Evolutionary conservation across 2,113 vertebrate species (phyloP).

Genomic region (Sialia sialis): DNA sequence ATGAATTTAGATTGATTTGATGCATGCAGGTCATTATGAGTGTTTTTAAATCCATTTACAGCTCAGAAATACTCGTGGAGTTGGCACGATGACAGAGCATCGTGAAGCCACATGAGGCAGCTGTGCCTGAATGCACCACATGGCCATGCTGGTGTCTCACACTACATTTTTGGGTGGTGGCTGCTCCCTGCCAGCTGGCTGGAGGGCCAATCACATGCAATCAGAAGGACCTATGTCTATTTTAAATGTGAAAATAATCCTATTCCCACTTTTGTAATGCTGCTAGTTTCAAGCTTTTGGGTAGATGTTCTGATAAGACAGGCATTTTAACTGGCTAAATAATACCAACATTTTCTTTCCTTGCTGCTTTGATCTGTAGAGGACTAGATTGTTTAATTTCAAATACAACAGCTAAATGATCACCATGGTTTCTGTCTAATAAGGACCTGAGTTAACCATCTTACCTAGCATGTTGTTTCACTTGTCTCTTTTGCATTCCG

Average conservation of each 20-base stretch:
- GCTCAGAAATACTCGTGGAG: neutral
- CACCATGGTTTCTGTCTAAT: neutral
- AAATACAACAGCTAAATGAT: neutral
- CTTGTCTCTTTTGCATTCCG: neutral
- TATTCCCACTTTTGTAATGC: neutral
- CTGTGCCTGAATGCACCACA: neutral
- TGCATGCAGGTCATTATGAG: neutral
- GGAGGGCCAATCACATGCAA: neutral
- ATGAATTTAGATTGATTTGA: constrained; percentile 24
- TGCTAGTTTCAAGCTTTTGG: neutral
- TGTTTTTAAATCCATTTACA: constrained; percentile 14
- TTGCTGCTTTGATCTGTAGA: neutral
- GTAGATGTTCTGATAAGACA: neutral
- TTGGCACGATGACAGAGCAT: neutral
- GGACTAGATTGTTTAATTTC: neutral
- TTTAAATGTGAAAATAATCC: neutral
- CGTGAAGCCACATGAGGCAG: fast-evolving
- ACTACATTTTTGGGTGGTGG: neutral
- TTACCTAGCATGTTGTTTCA: neutral
- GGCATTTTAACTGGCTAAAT: neutral
- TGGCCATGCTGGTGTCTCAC: neutral
- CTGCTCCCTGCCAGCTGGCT: neutral
- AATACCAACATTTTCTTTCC: neutral
- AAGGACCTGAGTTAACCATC: neutral
- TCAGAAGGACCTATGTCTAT: neutral